Evolutionary conservation across 2,113 vertebrate genomes (phyloP), one percentile per base, ranked within the genome.

Genomic region (Phylloscopus trochiloides): DNA sequence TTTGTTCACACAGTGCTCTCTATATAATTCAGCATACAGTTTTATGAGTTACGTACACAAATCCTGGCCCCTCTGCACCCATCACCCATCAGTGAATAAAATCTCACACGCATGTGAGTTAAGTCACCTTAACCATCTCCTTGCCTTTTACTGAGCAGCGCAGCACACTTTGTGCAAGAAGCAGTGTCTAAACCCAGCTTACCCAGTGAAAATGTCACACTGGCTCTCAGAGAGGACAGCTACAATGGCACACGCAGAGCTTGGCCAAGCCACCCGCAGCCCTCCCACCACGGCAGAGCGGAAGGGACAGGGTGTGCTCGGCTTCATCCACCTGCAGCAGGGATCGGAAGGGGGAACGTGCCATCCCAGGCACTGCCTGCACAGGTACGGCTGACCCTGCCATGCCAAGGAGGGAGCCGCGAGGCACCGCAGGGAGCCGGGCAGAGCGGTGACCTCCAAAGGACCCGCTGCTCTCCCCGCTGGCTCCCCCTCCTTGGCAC

Each of bases 271-370:
- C 0, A 14, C 2, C 1, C 16, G 6, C 24, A 45, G 42, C 28
- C 24, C 42, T 50, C 20, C 45, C 17, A 32, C 3, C 45, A 10
- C 1, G 0, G 17, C 4, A 1, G 32, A n/a, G 18, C 12, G 3
- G 4, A 24, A n/a, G 0, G 0, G 9, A 12, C 52, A 8, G 38
- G 28, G 2, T 2, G 3, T 0, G 10, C 29, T 51, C 20, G 4
- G 43, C 38, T 62, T 6, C 26, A 17, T 12, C 29, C 24, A 14
- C 18, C 34, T 3, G 54, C 83, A 54, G 52, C 79, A 36, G 42
- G 13, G 12, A 28, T 21, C 0, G 7, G 15, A 48, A 38, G 4
- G 32, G 15, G 5, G 8, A 21, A 14, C 0, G 1, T 8, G 54
- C 31, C 42, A 6, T 1, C 16, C 14, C 2, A 0, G 21, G 26